Evolutionary conservation across 2,888 invertebrate genomes (phyloP).

Genomic region (Euzetes globulus): DNA sequence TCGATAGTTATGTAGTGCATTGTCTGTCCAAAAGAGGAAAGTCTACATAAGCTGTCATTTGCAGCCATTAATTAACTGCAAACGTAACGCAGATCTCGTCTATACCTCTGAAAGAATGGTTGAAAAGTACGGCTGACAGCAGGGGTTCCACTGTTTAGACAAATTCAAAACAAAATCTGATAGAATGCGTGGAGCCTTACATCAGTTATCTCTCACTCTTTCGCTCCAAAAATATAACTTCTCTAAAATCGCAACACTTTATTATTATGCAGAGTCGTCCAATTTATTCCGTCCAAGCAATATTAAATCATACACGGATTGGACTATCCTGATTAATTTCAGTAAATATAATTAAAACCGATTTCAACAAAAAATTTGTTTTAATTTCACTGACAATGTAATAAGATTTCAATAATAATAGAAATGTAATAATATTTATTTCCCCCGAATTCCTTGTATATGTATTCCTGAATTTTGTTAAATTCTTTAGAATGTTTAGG

Average conservation of each 20-base stretch:
- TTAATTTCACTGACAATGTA: no score
- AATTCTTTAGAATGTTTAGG: no score
- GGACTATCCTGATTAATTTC: no score
- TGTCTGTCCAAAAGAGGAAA: slow-evolving; percentile 23
- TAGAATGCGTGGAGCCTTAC: slow-evolving; percentile 21
- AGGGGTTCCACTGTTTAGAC: background rate
- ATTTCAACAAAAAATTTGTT: no score
- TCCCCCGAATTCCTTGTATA: no score
- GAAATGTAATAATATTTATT: no score
- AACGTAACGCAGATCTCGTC: slow-evolving; percentile 20
- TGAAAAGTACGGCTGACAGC: background rate
- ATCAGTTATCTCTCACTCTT: background rate
- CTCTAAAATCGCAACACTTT: background rate
- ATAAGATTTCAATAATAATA: no score
- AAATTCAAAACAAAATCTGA: background rate
- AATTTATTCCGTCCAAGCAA: background rate
- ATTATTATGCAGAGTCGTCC: no score
- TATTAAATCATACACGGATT: background rate
- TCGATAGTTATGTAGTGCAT: background rate
- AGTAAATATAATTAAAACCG: no score
- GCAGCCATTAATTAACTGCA: slow-evolving; percentile 16
- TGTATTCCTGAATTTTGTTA: no score
- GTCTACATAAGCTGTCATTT: slow-evolving; percentile 21
- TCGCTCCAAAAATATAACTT: slow-evolving; percentile 1
- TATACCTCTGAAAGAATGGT: slow-evolving; percentile 13